Conservation (phyloP, 1,140 invertebrate genomes). For the Rhopalosiphum maidis region DNA sequence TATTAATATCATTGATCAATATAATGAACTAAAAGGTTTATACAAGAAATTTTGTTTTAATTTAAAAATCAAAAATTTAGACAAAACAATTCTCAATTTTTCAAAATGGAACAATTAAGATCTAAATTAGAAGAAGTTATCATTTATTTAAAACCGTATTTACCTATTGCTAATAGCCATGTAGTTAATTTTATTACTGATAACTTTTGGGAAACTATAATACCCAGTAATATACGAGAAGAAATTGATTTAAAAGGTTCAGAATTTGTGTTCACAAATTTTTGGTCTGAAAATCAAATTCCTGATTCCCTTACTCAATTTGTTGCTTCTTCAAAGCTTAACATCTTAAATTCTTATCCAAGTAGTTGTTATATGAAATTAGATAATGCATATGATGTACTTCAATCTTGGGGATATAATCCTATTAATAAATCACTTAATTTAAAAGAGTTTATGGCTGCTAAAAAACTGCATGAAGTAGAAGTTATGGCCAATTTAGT, state of each 20-base stretch:
- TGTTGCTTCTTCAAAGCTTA: conserved; percentile 20
- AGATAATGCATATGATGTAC: conserved; percentile 61
- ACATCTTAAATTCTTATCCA: conserved; percentile 12
- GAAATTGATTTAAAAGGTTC: conserved; percentile 63
- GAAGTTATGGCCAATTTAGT: conserved; percentile 68
- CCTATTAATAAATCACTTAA: conserved; percentile 63
- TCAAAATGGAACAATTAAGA: conserved; percentile 57
- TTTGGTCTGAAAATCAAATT: conserved; percentile 44
- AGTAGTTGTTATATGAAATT: conserved; percentile 57
- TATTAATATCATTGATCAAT: conserved; percentile 60
- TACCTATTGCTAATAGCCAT: conserved; percentile 76
- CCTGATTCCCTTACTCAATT: conserved; percentile 32
- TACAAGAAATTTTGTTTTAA: conserved; percentile 63
- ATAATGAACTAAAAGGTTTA: conserved; percentile 61
- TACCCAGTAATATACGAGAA: conserved; percentile 67
- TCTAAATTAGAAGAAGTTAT: conserved; percentile 67
- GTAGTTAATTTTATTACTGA: conserved; percentile 81
- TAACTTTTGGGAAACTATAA: conserved; percentile 70
- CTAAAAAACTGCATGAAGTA: conserved; percentile 86
- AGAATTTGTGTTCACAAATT: conserved; percentile 26
- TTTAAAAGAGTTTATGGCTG: conserved; percentile 64
- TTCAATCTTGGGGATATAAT: conserved; percentile 64
- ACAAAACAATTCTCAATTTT: conserved; percentile 53
- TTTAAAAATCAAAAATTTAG: conserved; percentile 60
- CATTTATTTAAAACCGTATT: conserved; percentile 68